Evolutionary conservation across 2,113 vertebrate species (phyloP).

Genomic region (Centrocercus urophasianus): DNA sequence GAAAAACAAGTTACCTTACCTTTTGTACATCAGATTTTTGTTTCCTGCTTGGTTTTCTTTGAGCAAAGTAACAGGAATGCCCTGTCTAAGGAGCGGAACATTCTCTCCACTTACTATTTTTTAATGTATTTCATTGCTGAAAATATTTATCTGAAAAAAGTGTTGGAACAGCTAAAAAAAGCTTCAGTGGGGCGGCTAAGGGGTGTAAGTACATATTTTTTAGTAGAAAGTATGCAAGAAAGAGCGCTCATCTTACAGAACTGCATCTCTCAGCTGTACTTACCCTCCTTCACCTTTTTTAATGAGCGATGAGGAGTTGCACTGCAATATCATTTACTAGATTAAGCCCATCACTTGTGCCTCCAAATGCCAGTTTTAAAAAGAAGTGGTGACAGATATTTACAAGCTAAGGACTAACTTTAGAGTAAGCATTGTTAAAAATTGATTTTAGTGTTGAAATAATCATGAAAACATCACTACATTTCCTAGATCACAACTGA

Average conservation of each 20-base stretch:
- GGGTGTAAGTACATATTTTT: neutral
- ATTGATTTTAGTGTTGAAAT: rapidly evolving
- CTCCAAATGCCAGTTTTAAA: rapidly evolving
- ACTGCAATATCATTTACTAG: rapidly evolving
- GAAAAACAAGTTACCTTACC: neutral
- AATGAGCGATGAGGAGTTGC: neutral
- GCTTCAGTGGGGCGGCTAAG: neutral
- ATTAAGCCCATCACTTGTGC: neutral
- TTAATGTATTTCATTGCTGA: neutral
- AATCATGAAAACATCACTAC: rapidly evolving
- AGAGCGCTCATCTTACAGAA: rapidly evolving
- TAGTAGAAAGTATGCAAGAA: neutral
- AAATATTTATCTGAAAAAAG: neutral
- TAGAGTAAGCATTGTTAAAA: neutral
- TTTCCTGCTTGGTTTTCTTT: neutral
- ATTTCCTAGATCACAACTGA: neutral
- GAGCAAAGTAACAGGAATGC: neutral
- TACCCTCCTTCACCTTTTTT: neutral
- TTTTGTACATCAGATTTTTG: neutral
- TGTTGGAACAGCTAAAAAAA: neutral
- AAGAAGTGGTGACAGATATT: neutral
- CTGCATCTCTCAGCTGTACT: neutral
- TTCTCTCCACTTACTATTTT: neutral
- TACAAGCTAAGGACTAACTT: neutral
- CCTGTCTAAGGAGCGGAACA: neutral